Evolutionary conservation across 1,140 invertebrate genomes (phyloP), one percentile per base, ranked within the genome.

Genomic region (Bacillus rossius): DNA sequence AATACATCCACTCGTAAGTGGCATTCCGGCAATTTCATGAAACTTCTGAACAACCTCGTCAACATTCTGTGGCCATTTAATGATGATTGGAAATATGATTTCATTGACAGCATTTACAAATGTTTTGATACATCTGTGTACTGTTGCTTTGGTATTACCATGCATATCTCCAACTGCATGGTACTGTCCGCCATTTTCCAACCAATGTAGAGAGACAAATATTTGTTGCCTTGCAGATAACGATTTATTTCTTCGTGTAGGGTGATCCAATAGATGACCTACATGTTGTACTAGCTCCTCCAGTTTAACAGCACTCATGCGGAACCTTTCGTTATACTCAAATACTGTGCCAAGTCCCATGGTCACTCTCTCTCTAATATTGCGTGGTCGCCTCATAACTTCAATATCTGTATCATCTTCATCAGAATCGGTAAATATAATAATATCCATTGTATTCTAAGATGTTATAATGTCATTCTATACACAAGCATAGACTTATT

Each of bases 161-260:
- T 67, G 65, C 40, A 57, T 59, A 48, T 64, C 64, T 13, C 37
- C 65, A 43, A 65, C 40, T 16, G 13, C 2, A 34, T 61, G 60
- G 20, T 62, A 64, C 47, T 64, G 64, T 16, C 37, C 42, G 17
- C 62, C 65, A 61, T 53, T 65, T 22, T 59, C 65, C 16, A 68
- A 38, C 60, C 62, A 67, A 34, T 65, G 60, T 3, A 68, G 57
- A 10, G 55, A 41, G 19, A 60, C 10, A 22, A 61, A 22, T 19
- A 65, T 13, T 53, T 64, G 64, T 52, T 65, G 53, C 14, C 16
- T 20, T 8, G 57, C 34, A n/a, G 52, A 34, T n/a, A 65, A 54
- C 8, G 61, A 54, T 25, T 20, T 23, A 55, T 62, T 65, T 43
- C 49, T 59, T 13, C 55, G 42, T 23, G 55, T 65, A 25, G 16